Evolutionary conservation across 2,113 vertebrate genomes (phyloP).

Genomic region (Pollimyrus isidori): DNA sequence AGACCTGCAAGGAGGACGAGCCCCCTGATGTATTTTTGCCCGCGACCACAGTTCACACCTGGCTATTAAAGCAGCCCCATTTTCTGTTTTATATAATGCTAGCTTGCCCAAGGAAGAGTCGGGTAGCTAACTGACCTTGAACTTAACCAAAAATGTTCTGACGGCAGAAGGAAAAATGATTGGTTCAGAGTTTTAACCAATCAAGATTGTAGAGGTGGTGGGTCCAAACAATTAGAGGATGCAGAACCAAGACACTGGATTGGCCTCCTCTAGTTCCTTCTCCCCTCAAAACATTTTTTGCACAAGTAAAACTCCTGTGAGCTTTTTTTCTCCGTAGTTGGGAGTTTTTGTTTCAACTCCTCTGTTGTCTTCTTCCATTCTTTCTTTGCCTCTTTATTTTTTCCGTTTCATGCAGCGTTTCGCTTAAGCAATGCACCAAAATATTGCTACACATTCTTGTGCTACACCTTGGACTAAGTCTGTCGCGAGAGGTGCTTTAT

Average conservation of each 20-base stretch:
- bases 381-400: background rate
- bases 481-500: background rate
- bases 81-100: background rate
- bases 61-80: background rate
- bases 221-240: no score
- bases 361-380: background rate
- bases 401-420: background rate
- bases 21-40: background rate
- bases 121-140: background rate
- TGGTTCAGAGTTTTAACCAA: no score
- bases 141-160: no score
- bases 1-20: background rate
- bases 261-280: no score
- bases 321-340: no score
- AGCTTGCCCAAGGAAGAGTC: background rate
- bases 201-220: no score
- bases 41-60: background rate
- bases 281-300: no score
- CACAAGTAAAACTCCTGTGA: no score
- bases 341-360: background rate
- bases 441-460: background rate
- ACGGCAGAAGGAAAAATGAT: no score
- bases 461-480: background rate
- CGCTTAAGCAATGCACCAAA: background rate
- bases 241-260: no score